These are phyloP conservation scores for Coptotermes formosanus DNA, from an alignment of 1,140 invertebrate species.

Conservation along the genomic window DNA sequence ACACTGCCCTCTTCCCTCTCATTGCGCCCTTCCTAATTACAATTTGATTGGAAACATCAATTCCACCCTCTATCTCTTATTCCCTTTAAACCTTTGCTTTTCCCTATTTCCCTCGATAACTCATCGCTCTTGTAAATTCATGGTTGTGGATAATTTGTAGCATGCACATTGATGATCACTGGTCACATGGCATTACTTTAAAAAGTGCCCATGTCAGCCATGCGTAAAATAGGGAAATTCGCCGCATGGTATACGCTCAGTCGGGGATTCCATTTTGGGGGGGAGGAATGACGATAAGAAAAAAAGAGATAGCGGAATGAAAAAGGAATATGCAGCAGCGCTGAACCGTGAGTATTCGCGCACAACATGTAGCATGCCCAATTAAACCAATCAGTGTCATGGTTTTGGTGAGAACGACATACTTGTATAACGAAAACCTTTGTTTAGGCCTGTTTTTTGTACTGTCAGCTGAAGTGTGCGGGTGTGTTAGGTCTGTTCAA, in stretches of 20 bases:
- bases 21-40: neutral
- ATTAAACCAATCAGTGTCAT: conserved; percentile 7
- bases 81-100: neutral
- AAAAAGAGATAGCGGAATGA: neutral
- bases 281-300: neutral
- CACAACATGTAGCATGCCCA: neutral
- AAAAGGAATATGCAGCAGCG: neutral
- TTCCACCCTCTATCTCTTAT: neutral
- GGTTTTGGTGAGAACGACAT: neutral
- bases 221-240: neutral
- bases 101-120: neutral
- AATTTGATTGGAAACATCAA: conserved; percentile 19
- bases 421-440: neutral
- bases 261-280: neutral
- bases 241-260: neutral
- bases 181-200: neutral
- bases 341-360: neutral
- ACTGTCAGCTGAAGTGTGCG: neutral
- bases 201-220: neutral
- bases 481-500: neutral
- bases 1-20: neutral
- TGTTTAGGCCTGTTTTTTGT: neutral
- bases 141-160: conserved; percentile 16
- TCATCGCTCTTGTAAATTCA: conserved; percentile 2
- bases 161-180: neutral